Evolutionary conservation across 2,888 invertebrate genomes (phyloP), one percentile per base, ranked within the genome.

Genomic region (Rutpela maculata): DNA sequence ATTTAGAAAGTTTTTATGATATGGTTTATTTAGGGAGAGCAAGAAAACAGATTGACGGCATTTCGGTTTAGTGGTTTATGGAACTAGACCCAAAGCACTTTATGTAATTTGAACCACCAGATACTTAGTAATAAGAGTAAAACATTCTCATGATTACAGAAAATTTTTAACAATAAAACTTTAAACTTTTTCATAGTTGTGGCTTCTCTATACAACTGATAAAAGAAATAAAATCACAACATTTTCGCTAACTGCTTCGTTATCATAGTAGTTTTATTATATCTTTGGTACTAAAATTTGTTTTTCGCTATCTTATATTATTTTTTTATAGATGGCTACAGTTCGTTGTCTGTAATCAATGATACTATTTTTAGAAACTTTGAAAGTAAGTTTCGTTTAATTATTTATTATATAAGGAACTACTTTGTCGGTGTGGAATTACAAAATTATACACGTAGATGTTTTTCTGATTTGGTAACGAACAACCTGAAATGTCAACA

Each of bases 11-110:
- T 69, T 69, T 68, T 69, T 69, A 69, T 57, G 59, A 26, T 38
- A 35, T 31, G n/a, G 56, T 59, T 69, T 57, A 59, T 69, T 69
- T 69, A 69, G 69, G 57, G 57, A 35, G 59, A 69, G 38, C 59
- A 69, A 38, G 69, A 69, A 69, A 69, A 57, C 69, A 69, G 69
- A 69, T 69, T 69, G 69, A 59, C 69, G 59, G 38, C 57, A 57
- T 56, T 56, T 68, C 68, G 55, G 56, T 57, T 59, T 59, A 26
- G 67, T 35, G 19, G 69, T 69, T 69, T 69, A 59, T 69, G 59
- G 69, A 56, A 18, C 67, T 38, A 65, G 69, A 59, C 17, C 38
- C 57, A 18, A 17, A 59, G 69, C 59, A 69, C 69, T 69, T 69
- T 69, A n/a, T 15, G 59, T 69, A 59, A 59, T 59, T 57, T 57